Conservation (phyloP, 2,113 vertebrate genomes). For the Carassius carassius region DNA sequence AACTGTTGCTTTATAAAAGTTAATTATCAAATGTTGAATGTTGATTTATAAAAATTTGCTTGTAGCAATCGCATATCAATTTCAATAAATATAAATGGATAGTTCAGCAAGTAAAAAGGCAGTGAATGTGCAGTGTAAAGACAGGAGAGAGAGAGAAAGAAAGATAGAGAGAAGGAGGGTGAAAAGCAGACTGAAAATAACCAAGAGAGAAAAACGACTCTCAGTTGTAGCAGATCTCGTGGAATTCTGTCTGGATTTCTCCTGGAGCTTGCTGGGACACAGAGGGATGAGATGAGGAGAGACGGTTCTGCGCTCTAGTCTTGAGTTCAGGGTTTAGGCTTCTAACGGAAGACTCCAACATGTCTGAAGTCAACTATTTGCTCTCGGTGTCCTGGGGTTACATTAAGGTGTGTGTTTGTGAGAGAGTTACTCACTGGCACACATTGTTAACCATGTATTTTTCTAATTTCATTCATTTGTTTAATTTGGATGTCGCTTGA, state of each 20-base stretch:
- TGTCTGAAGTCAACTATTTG: constrained; percentile 95
- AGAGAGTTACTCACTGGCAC: not conserved
- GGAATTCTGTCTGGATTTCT: constrained; percentile 44
- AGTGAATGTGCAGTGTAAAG: constrained; percentile 23
- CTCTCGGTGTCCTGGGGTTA: constrained; percentile 97
- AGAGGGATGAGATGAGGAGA: constrained; percentile 17
- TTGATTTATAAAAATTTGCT: too few species aligned
- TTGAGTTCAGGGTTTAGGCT: constrained; percentile 67
- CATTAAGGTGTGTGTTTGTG: constrained; percentile 90
- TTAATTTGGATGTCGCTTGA: not conserved
- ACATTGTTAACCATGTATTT: not conserved
- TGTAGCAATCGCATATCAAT: not conserved
- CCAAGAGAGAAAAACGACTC: not conserved
- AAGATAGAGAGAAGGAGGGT: constrained; percentile 17
- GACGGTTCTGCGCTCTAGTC: constrained; percentile 4
- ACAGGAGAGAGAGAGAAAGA: constrained; percentile 21
- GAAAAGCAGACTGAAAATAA: constrained; percentile 28
- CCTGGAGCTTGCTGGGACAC: not conserved
- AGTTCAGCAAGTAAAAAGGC: not conserved
- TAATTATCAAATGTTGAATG: too few species aligned
- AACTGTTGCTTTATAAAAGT: not conserved
- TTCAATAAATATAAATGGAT: not conserved
- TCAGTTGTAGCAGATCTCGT: constrained; percentile 52
- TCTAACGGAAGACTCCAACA: constrained; percentile 81
- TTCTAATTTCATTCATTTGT: too few species aligned